Evolutionary conservation across 2,888 invertebrate species (phyloP).

Genomic region (Amphipyra tragopoginis): DNA sequence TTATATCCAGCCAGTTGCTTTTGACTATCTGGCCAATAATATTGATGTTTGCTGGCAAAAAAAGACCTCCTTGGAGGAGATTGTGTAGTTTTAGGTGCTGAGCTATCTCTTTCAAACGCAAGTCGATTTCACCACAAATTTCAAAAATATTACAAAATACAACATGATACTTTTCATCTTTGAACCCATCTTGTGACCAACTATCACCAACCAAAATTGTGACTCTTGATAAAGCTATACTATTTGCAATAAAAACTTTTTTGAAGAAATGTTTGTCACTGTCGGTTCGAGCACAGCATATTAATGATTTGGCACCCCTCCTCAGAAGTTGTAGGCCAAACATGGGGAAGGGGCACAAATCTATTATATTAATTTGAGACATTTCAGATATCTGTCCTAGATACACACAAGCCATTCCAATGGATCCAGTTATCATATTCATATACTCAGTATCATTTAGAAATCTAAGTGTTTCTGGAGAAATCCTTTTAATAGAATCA

Average conservation of each 20-base stretch:
- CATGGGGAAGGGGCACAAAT: slow-evolving; percentile 91
- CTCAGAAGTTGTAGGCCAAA: slow-evolving; percentile 90
- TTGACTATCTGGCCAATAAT: slow-evolving; percentile 90
- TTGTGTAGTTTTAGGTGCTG: slow-evolving; percentile 71
- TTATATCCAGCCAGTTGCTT: slow-evolving; percentile 90
- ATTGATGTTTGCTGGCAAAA: slow-evolving; percentile 87
- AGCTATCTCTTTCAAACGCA: slow-evolving; percentile 70
- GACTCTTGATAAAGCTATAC: slow-evolving; percentile 76
- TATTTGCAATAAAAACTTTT: slow-evolving; percentile 80
- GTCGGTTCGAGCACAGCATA: slow-evolving; percentile 79
- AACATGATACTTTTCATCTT: slow-evolving; percentile 83
- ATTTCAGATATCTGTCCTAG: slow-evolving; percentile 78
- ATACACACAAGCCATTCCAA: slow-evolving; percentile 77
- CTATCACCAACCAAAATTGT: slow-evolving; percentile 76
- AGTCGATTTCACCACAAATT: slow-evolving; percentile 89
- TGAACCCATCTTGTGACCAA: slow-evolving; percentile 69
- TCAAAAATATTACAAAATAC: slow-evolving; percentile 89
- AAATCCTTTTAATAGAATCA: slow-evolving; percentile 67
- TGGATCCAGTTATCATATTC: slow-evolving; percentile 75
- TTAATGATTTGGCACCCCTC: slow-evolving; percentile 82
- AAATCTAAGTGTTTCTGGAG: slow-evolving; percentile 78
- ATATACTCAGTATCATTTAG: slow-evolving; percentile 87
- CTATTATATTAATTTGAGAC: slow-evolving; percentile 82
- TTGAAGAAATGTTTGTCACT: slow-evolving; percentile 80
- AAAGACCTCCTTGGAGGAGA: slow-evolving; percentile 81